phyloP scores from a whole-genome alignment of 2,113 vertebrate species.

The Ariopsis seemanni region DNA sequence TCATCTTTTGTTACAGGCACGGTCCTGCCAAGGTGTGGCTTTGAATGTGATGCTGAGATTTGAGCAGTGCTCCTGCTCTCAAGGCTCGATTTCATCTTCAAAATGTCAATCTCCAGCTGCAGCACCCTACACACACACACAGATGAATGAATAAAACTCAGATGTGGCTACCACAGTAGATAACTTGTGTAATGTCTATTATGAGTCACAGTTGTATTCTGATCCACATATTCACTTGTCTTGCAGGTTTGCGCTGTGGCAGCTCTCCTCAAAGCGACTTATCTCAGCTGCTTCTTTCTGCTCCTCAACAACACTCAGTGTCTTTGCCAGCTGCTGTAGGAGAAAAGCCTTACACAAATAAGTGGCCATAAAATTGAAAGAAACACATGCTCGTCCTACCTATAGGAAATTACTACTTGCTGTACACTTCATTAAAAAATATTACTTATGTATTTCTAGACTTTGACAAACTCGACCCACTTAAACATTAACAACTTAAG shows the following conservation, averaged over 20 bases:
- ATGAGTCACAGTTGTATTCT: background rate
- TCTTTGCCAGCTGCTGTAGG: constrained; percentile 64
- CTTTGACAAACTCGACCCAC: background rate
- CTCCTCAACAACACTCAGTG: constrained; percentile 56
- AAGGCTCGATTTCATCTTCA: constrained; percentile 61
- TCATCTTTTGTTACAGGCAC: constrained; percentile 55
- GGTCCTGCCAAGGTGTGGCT: constrained; percentile 22
- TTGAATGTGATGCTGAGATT: background rate
- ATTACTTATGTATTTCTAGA: background rate
- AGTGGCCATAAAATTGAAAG: background rate
- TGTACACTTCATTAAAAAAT: background rate
- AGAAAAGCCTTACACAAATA: background rate
- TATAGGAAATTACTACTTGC: background rate
- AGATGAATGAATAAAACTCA: background rate
- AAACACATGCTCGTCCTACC: background rate
- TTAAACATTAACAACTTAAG: background rate
- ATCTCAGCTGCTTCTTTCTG: constrained; percentile 61
- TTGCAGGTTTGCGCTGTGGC: constrained; percentile 58
- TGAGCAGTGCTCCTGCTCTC: constrained; percentile 48
- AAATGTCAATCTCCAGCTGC: constrained; percentile 70
- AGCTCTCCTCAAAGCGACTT: constrained; percentile 59
- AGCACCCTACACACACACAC: constrained; percentile 62
- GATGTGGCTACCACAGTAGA: background rate
- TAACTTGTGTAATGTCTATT: background rate
- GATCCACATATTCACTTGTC: constrained; percentile 68